Conservation (phyloP, 2,888 invertebrate genomes). For the Polydrusus pterygomalis region DNA sequence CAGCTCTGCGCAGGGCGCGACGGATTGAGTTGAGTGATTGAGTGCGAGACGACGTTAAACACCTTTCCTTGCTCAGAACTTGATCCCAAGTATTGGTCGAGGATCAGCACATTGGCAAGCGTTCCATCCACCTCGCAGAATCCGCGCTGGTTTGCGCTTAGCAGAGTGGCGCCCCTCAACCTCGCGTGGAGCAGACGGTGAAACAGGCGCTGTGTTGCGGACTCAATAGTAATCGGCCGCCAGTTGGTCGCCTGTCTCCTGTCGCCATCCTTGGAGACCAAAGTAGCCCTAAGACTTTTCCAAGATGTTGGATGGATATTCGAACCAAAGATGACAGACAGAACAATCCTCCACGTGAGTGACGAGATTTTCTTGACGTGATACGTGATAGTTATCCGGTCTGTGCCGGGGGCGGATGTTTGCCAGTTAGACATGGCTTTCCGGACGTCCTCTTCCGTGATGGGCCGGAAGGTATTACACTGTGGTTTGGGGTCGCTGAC, state of each 20-base stretch:
- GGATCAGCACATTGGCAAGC: conserved; percentile 64
- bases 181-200: conserved; percentile 58
- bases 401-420: conserved; percentile 12
- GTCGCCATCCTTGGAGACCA: conserved; percentile 45
- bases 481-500: conserved; percentile 3
- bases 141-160: conserved; percentile 61
- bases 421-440: conserved; percentile 9
- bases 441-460: conserved; percentile 29
- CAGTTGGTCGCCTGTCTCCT: conserved; percentile 57
- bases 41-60: conserved; percentile 51
- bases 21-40: conserved; percentile 44
- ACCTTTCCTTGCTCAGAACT: conserved; percentile 56
- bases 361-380: conserved; percentile 7
- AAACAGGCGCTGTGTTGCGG: conserved; percentile 58
- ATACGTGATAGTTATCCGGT: neutral
- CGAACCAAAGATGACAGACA: neutral
- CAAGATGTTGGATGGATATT: conserved; percentile 20
- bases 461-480: conserved; percentile 8
- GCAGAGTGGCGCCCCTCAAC: conserved; percentile 13
- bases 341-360: neutral
- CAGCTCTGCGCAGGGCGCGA: conserved; percentile 48
- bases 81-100: conserved; percentile 58
- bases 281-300: conserved; percentile 16
- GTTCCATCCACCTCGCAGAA: conserved; percentile 66
- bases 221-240: conserved; percentile 63